These are phyloP conservation scores for Papilio xuthus DNA, from an alignment of 1,140 invertebrate genomes.

Conservation along the genomic window DNA sequence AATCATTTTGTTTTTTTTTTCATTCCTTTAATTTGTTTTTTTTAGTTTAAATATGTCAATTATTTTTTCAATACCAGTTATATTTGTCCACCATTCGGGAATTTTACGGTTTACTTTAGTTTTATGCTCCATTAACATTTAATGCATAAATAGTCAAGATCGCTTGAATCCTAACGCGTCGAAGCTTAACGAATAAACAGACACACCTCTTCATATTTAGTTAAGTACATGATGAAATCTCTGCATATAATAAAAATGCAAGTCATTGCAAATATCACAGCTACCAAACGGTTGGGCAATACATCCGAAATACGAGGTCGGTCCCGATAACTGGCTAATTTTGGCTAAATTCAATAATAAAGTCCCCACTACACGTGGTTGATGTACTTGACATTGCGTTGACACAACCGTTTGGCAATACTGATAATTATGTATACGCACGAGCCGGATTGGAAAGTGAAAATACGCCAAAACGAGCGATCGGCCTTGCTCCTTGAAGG, in stretches of 20 bases:
- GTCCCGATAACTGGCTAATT: neutral
- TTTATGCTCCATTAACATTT: no score
- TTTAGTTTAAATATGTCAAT: no score
- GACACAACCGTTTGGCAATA: constrained; percentile 12
- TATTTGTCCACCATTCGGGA: no score
- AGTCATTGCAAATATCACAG: constrained; percentile 22
- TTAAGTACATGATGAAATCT: neutral
- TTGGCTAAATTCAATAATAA: neutral
- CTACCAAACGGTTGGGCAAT: constrained; percentile 1
- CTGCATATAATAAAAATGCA: neutral
- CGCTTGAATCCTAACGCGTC: neutral
- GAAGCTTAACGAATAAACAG: neutral
- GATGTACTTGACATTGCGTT: constrained; percentile 25
- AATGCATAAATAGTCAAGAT: no score
- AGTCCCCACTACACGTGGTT: neutral
- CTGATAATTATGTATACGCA: neutral
- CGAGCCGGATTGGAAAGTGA: constrained; percentile 4
- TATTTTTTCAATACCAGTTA: no score
- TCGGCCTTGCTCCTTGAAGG: constrained; percentile 8
- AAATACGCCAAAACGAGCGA: neutral
- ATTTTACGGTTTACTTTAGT: no score
- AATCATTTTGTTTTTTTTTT: no score
- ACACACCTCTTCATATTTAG: neutral
- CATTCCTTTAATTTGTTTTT: no score
- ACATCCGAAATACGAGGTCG: constrained; percentile 9